phyloP scores from a whole-genome alignment of 1,140 invertebrate genomes.

The Cephus cinctus region DNA sequence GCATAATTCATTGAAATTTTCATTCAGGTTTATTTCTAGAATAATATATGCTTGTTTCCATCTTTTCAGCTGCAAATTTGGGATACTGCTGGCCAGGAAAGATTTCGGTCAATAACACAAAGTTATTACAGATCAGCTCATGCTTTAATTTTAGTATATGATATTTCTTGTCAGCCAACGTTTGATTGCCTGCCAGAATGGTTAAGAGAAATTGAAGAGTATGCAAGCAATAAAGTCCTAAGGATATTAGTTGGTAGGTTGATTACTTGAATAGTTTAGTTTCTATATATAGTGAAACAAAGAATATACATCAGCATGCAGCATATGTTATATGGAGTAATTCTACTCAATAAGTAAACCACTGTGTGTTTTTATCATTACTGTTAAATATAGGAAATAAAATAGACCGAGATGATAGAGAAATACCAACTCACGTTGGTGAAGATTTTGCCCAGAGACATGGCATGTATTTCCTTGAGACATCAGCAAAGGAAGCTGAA shows the following conservation, averaged over 20 bases:
- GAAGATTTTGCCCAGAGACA: conserved; percentile 93
- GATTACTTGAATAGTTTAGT: no score
- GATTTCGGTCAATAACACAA: conserved; percentile 96
- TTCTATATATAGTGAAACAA: no score
- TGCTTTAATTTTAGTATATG: conserved; percentile 95
- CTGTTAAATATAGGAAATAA: conserved; percentile 97
- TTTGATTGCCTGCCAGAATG: conserved; percentile 96
- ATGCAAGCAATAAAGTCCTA: conserved; percentile 91
- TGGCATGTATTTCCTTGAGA: conserved; percentile 98
- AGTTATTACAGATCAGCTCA: conserved; percentile 98
- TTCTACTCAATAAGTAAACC: no score
- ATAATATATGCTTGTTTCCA: conserved; percentile 2
- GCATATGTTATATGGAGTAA: no score
- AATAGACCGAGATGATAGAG: conserved; percentile 91
- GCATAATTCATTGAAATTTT: background rate
- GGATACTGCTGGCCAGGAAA: conserved; percentile 97
- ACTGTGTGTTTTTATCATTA: no score
- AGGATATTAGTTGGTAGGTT: conserved; percentile 85
- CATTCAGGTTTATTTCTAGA: background rate
- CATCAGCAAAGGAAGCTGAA: conserved; percentile 96
- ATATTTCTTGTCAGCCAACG: conserved; percentile 95
- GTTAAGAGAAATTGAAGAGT: conserved; percentile 95
- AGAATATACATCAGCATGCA: no score
- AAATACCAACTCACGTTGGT: conserved; percentile 92
- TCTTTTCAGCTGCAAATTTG: conserved; percentile 89